These are phyloP conservation scores for Cecropterus lyciades DNA, from an alignment of 1,140 invertebrate genomes.

Conservation along the genomic window DNA sequence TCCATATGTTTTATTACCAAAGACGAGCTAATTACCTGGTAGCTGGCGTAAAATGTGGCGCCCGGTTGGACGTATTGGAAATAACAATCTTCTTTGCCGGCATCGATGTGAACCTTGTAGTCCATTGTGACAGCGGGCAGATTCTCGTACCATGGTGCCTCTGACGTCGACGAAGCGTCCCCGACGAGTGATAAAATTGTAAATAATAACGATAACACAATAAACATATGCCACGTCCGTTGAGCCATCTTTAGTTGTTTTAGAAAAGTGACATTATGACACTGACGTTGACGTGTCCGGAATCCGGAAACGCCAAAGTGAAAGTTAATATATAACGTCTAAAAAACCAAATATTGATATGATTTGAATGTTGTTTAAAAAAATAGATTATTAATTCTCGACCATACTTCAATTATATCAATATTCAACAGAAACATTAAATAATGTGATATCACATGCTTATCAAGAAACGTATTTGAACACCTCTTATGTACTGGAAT, in stretches of 20 bases:
- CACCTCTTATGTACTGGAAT: no score
- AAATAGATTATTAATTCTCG: no score
- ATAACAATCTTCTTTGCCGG: slow-evolving; percentile 97
- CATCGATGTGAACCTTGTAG: slow-evolving; percentile 96
- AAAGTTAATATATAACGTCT: no score
- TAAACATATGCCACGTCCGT: slow-evolving; percentile 80
- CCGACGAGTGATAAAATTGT: slow-evolving; percentile 76
- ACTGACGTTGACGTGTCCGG: slow-evolving; percentile 19
- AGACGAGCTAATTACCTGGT: slow-evolving; percentile 88
- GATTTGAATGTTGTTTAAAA: no score
- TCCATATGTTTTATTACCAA: slow-evolving; percentile 39
- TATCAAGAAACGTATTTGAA: no score
- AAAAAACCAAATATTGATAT: no score
- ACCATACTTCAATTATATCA: no score
- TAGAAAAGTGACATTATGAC: neutral
- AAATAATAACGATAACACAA: slow-evolving; percentile 73
- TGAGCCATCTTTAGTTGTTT: slow-evolving; percentile 67
- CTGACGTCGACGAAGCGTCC: slow-evolving; percentile 66
- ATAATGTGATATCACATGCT: no score
- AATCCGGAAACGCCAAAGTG: no score
- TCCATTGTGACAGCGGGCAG: slow-evolving; percentile 96
- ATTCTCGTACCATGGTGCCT: slow-evolving; percentile 90
- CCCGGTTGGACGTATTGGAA: slow-evolving; percentile 96
- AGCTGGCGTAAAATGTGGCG: slow-evolving; percentile 96
- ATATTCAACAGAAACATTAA: no score